Percentiles rank a stretch among this genome's conserved stretches.
phyloP scores from a whole-genome alignment of 1,140 invertebrate genomes.

The Acyrthosiphon pisum region DNA sequence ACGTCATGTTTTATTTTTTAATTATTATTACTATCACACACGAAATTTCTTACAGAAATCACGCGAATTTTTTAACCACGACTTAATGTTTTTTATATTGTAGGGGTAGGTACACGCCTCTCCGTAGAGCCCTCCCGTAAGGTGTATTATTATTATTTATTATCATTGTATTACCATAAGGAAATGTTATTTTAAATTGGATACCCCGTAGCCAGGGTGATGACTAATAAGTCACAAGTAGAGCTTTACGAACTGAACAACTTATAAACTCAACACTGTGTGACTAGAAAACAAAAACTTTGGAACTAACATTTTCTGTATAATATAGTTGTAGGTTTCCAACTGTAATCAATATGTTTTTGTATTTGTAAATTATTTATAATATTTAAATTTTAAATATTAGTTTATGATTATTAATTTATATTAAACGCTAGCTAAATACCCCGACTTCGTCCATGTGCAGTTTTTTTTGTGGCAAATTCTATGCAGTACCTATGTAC shows the following conservation, averaged over 20 bases:
- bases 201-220: not conserved
- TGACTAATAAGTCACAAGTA: not conserved
- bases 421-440: too few relatives aligned
- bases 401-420: too few relatives aligned
- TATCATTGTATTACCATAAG: slow-evolving; percentile 9
- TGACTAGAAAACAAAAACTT: not conserved
- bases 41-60: not conserved
- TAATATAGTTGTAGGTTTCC: not conserved
- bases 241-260: not conserved
- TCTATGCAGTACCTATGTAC: too few relatives aligned
- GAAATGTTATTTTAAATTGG: not conserved
- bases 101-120: not conserved
- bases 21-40: not conserved
- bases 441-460: too few relatives aligned
- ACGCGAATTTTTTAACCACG: not conserved
- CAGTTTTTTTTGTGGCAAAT: too few relatives aligned
- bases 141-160: not conserved
- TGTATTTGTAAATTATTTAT: not conserved
- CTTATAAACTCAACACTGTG: not conserved
- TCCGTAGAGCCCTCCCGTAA: not conserved
- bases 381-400: too few relatives aligned
- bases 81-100: not conserved
- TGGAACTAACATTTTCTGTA: not conserved
- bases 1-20: not conserved
- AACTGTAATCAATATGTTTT: not conserved